These are phyloP conservation scores for Linyphia triangularis DNA, from an alignment of 2,888 invertebrate genomes.

Conservation along the genomic window DNA sequence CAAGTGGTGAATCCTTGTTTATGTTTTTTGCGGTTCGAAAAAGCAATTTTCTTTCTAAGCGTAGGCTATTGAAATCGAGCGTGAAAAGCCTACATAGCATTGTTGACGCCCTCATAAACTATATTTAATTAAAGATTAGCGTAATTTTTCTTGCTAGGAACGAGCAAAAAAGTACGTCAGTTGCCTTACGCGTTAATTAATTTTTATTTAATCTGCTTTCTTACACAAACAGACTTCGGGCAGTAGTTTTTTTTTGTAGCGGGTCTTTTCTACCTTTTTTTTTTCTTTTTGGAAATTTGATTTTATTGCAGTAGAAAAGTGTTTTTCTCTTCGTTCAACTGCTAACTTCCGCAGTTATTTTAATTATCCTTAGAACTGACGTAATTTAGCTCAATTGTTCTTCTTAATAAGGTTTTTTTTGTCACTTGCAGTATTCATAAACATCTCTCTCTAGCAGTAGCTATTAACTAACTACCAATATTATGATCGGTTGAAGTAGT, in stretches of 20 bases:
- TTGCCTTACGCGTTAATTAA: constrained; percentile 70
- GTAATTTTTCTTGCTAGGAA: constrained; percentile 67
- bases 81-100: constrained; percentile 55
- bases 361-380: constrained; percentile 53
- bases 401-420: constrained; percentile 55
- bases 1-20: constrained; percentile 34
- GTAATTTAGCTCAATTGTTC: constrained; percentile 60
- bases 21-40: constrained; percentile 43
- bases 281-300: constrained; percentile 23
- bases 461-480: not conserved
- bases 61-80: constrained; percentile 54
- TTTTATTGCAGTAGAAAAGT: constrained; percentile 48
- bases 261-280: constrained; percentile 3
- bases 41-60: constrained; percentile 61
- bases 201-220: constrained; percentile 74
- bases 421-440: constrained; percentile 15
- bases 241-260: constrained; percentile 25
- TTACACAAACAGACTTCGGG: constrained; percentile 59
- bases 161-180: constrained; percentile 62
- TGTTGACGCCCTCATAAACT: constrained; percentile 69
- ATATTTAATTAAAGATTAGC: constrained; percentile 72
- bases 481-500: not conserved
- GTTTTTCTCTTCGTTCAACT: not conserved
- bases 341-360: constrained; percentile 33
- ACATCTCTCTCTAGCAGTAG: not conserved